Conservation (phyloP, 2,888 invertebrate species). For the Saturnia pavonia region DNA sequence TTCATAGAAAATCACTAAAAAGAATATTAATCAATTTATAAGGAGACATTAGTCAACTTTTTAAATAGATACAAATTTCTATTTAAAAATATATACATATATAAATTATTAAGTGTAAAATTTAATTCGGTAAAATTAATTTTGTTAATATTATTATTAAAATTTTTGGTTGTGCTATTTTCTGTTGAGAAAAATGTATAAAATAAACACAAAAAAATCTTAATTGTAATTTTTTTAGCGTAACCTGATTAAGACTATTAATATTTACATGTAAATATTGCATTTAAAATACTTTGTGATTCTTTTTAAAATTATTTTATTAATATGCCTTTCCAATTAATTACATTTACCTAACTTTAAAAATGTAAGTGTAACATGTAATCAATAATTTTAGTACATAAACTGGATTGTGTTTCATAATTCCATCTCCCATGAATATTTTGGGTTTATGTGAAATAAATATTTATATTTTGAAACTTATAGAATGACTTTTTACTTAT, state of each 20-base stretch:
- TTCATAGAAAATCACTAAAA: slow-evolving; percentile 43
- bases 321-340: slow-evolving; percentile 48
- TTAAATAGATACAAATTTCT: neutral
- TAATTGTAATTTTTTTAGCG: slow-evolving; percentile 17
- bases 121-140: slow-evolving; percentile 37
- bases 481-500: slow-evolving; percentile 28
- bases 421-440: slow-evolving; percentile 48
- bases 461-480: slow-evolving; percentile 63
- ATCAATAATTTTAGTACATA: slow-evolving; percentile 53
- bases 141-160: slow-evolving; percentile 47
- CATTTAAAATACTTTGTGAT: slow-evolving; percentile 75
- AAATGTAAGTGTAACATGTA: slow-evolving; percentile 66
- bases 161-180: slow-evolving; percentile 48
- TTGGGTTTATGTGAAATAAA: slow-evolving; percentile 69
- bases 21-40: slow-evolving; percentile 25
- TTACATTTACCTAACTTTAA: slow-evolving; percentile 49
- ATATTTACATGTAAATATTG: slow-evolving; percentile 70
- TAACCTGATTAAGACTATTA: slow-evolving; percentile 40
- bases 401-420: slow-evolving; percentile 70
- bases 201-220: slow-evolving; percentile 40
- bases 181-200: slow-evolving; percentile 57
- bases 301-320: slow-evolving; percentile 51
- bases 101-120: neutral
- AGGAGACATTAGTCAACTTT: neutral
- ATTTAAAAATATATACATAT: neutral